These are phyloP conservation scores for Stenodema calcarata DNA, from an alignment of 2,888 invertebrate genomes.

Conservation along the genomic window DNA sequence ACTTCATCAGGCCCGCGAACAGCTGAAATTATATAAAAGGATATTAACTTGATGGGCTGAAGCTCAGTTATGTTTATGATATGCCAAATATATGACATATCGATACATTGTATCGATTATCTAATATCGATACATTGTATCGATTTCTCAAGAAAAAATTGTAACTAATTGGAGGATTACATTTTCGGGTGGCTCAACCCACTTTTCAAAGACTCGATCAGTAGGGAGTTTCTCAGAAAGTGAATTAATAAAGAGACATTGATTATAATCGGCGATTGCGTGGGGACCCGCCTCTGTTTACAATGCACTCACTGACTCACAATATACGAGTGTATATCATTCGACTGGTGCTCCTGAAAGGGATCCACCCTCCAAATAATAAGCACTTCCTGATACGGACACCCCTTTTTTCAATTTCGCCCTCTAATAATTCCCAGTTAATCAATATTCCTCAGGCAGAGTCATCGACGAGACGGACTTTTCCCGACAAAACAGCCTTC, in stretches of 20 bases:
- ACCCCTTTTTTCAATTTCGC: neutral
- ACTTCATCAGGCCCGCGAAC: too few species aligned
- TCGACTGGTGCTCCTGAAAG: neutral
- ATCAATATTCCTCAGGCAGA: neutral
- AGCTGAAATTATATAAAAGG: neutral
- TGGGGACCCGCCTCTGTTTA: neutral
- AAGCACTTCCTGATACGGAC: neutral
- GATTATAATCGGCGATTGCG: neutral
- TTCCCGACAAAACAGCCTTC: neutral
- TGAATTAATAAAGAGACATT: neutral
- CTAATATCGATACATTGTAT: neutral
- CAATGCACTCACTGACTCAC: neutral
- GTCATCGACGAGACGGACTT: neutral
- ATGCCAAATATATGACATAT: neutral
- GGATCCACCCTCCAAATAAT: neutral
- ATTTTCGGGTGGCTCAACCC: too few species aligned
- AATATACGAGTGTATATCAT: neutral
- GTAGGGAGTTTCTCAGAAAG: neutral
- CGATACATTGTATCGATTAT: neutral
- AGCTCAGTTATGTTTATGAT: neutral
- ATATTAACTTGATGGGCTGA: too few species aligned
- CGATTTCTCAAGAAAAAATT: neutral
- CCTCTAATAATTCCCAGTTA: neutral
- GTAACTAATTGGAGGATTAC: neutral
- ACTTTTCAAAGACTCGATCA: too few species aligned